Evolutionary conservation across 1,140 invertebrate genomes (phyloP), one percentile per base, ranked within the genome.

Genomic region (Colletes latitarsis): DNA sequence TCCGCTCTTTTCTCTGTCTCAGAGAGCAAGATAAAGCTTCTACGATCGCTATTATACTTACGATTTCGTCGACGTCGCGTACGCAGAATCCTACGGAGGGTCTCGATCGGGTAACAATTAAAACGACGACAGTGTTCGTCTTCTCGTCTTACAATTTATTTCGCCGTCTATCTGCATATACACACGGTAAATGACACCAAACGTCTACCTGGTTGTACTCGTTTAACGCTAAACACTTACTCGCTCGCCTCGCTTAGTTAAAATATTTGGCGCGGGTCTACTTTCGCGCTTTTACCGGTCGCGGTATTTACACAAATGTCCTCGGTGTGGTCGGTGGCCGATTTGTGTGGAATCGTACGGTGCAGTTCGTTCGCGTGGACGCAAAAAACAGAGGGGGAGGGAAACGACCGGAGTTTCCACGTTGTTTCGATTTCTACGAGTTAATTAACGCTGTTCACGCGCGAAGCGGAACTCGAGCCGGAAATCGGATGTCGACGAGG

Each of bases 111-210:
- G 43, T 46, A 46, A 9, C 0, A 46, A 46, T 46, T 46, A 46
- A 46, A 46, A 9, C 6, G 43, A 9, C 41, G 14, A 15, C 0
- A 41, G 6, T 49, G 14, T 70, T 49, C 49, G 43, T 81, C 63
- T 41, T 79, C 79, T 77, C 39, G 78, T 85, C 67, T 85, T 87
- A 90, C 77, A 57, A 78, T 88, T 90, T 89, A 88, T 89, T 46
- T 89, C 81, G 55, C 68, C 80, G 67, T 82, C 74, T 87, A 89
- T 79, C 74, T 84, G 71, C 82, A 86, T 89, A 81, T 88, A 88
- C 83, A 89, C 79, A 85, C 74, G 60, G 86, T 83, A 85, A 88
- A 88, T 86, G 73, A 91, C 90, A 89, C 84, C 80, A 85, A 91
- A 90, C 82, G 87, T 89, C 89, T 89, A 90, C 77, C 43, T 79